Evolutionary conservation across 2,113 vertebrate genomes (phyloP), one percentile per base, ranked within the genome.

Genomic region (Coreoperca whiteheadi): DNA sequence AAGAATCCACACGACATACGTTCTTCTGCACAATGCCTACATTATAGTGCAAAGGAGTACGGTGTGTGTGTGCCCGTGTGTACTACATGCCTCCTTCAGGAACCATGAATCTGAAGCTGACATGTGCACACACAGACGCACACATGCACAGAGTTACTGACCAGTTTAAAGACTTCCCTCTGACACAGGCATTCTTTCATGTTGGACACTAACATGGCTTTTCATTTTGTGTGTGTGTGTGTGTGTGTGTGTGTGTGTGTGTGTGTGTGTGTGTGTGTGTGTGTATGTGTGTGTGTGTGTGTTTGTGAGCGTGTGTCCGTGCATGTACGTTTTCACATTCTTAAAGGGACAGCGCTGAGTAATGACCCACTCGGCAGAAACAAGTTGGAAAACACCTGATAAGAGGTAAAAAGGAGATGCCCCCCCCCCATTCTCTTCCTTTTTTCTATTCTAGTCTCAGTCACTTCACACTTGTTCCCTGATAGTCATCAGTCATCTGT

Each of bases 301-400:
- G 57, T 64, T 18, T 23, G 34, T 23, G 32, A n/a, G n/a, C n/a
- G n/a, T n/a, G 1, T 34, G 32, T 34, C 2, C 32, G 2, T 34
- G 25, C 25, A 4, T 8, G 6, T 23, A 10, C 16, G 28, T 81
- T 76, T 87, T 84, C 61, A 75, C 79, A 91, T 92, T 92, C 90
- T 81, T 77, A 32, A 46, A 84, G 77, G 86, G 91, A 92, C 86
- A 85, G 81, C 18, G 48, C 63, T 87, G 81, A 93, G 77, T 87
- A 89, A 92, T 89, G 82, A 57, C 74, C 85, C 91, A 92, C 83
- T 88, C 89, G 89, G 83, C 69, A 64, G 69, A 82, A 39, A 83
- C 41, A 71, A 20, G 34, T 53, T 65, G 21, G 14, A 39, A 43
- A 82, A 64, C 72, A 86, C 37, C 79, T 72, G 57, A 63, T 8